Percentiles rank a stretch among this genome's conserved stretches.
Evolutionary conservation across 92 coral and sea anemone species (phyloP).

Genomic region (Heteractis magnifica): DNA sequence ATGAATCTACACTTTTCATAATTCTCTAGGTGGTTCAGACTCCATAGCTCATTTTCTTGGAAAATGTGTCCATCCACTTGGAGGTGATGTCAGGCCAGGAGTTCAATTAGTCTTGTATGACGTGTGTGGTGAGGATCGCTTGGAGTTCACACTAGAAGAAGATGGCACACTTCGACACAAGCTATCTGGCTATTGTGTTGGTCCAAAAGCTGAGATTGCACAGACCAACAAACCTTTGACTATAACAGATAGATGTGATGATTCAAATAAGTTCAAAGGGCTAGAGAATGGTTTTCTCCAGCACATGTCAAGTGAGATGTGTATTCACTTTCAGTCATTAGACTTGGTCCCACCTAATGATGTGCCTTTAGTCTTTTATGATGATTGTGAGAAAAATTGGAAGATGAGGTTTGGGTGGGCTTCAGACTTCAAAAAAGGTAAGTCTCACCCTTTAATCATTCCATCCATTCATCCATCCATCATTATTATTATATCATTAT

Average conservation of each 20-base stretch:
- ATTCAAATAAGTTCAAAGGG: conserved; percentile 52
- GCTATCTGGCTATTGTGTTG: conserved; percentile 47
- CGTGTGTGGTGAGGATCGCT: conserved; percentile 36
- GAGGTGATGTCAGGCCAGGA: conserved; percentile 25
- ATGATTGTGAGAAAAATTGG: conserved; percentile 45
- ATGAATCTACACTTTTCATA: neutral
- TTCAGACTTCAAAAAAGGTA: conserved; percentile 36
- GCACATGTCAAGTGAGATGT: conserved; percentile 60
- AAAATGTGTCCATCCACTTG: conserved; percentile 53
- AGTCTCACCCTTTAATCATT: neutral
- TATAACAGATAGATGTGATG: conserved; percentile 46
- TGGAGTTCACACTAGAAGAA: conserved; percentile 44
- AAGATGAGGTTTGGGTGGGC: conserved; percentile 57
- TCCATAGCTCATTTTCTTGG: conserved; percentile 57
- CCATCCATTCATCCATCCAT: too few species aligned
- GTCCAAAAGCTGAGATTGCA: conserved; percentile 35
- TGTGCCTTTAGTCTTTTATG: conserved; percentile 45
- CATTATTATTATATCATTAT: too few species aligned
- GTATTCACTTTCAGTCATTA: conserved; percentile 47
- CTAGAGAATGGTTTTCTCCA: conserved; percentile 59
- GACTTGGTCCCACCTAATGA: conserved; percentile 55
- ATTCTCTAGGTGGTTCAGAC: conserved; percentile 43
- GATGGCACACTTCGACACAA: conserved; percentile 59
- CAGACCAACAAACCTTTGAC: conserved; percentile 29
- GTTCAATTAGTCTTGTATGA: conserved; percentile 50